A percentile compares a stretch with the other conserved stretches of the same genome.
phyloP scores from a whole-genome alignment of 2,888 invertebrate genomes.

The Eupithecia vulgata region DNA sequence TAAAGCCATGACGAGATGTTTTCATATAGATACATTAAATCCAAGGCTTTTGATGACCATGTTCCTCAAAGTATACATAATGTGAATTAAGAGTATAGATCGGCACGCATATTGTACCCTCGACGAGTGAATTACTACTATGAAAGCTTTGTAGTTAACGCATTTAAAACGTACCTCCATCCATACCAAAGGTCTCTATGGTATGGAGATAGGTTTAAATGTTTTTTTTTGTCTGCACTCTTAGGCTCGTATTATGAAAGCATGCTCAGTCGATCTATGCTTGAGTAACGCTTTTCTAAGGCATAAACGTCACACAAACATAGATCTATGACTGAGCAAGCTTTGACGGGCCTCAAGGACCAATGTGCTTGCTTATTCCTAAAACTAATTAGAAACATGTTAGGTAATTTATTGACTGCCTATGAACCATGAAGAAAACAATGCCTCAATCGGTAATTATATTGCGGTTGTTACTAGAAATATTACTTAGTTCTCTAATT shows the following conservation, averaged over 20 bases:
- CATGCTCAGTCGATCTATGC: too few species aligned
- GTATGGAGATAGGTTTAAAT: neutral
- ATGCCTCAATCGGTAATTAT: neutral
- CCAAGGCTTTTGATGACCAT: conserved; percentile 1
- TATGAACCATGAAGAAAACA: neutral
- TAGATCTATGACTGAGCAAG: too few species aligned
- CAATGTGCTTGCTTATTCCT: neutral
- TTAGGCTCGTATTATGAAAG: too few species aligned
- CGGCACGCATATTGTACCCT: neutral
- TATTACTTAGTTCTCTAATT: neutral
- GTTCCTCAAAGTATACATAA: conserved; percentile 3
- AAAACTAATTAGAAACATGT: neutral
- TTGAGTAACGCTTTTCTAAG: too few species aligned
- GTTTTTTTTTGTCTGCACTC: neutral
- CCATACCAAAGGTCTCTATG: neutral
- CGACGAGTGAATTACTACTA: neutral
- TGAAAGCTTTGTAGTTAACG: neutral
- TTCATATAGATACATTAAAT: neutral
- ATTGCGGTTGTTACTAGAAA: neutral
- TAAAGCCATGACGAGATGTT: neutral
- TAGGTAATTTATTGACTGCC: neutral
- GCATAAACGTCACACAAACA: too few species aligned
- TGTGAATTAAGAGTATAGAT: neutral
- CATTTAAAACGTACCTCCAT: neutral
- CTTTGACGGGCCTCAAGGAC: too few species aligned